Base-by-base conservation (phyloP, 2,113 vertebrate species). In the Leptocoma aspasia region DNA sequence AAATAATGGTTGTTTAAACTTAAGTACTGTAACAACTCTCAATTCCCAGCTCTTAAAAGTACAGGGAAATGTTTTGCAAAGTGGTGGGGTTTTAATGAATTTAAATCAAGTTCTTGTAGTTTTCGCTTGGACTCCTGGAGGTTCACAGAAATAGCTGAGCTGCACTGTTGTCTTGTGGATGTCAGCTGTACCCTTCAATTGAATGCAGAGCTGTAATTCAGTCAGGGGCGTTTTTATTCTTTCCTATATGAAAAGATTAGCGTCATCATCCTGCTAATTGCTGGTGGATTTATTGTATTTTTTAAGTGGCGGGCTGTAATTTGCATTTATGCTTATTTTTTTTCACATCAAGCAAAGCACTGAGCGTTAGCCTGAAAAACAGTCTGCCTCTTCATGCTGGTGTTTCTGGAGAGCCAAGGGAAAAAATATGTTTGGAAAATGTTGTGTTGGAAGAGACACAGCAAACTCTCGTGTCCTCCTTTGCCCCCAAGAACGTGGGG, bases 241-340 rank as follows among this genome's bases (percentile, higher is more conserved):
- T 94, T 96, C 83, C 94, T 82, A 86, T 97, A 95, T 91, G 83
- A 97, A 97, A 97, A 98, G 97, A 97, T 97, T 82, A 96, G 80
- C 95, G 22, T 96, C 96, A 94, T 96, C 96, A 94, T 97, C 77
- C 91, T 73, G 90, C 94, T 97, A 97, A 97, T 97, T 96, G 96
- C 95, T 96, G 88, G 70, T 86, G 94, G 95, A 96, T 97, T 97
- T 97, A 94, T 96, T 93, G 92, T 92, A 90, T 96, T 96, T 96
- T 95, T 96, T 64, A 93, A 90, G 93, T 89, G 89, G 14, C 17
- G 44, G 54, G 68, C 52, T 93, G 82, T 86, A 82, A 96, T 96
- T 96, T 96, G 91, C 95, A 95, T 96, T 96, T 96, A 63, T 92
- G 88, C 85, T 66, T 89, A 63, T 64, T 21, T 97, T 95, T 94